Percentiles rank a stretch among this genome's conserved stretches.
Conservation (phyloP, 2,113 vertebrate genomes). For the Copsychus sechellarum region DNA sequence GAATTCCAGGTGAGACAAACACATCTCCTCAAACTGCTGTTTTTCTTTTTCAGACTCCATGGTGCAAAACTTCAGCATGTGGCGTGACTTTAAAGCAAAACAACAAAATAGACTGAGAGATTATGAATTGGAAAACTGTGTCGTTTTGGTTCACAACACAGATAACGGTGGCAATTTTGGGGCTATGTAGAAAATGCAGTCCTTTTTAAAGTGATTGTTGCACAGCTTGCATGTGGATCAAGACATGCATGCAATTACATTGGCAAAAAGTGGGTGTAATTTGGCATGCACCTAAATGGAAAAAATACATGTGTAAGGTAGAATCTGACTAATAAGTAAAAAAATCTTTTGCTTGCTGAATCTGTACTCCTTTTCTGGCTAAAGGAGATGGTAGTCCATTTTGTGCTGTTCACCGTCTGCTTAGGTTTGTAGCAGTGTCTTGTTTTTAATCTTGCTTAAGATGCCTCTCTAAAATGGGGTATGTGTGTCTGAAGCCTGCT, state of each 20-base stretch:
- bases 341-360: neutral
- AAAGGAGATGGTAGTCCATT: neutral
- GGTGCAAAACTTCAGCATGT: neutral
- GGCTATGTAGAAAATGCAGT: neutral
- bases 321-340: neutral
- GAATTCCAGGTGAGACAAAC: neutral
- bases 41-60: neutral
- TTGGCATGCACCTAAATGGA: neutral
- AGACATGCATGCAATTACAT: neutral
- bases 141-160: neutral
- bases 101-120: neutral
- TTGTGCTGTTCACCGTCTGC: neutral
- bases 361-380: neutral
- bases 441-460: conserved; percentile 12
- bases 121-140: neutral
- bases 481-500: conserved; percentile 30
- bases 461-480: neutral
- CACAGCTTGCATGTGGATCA: neutral
- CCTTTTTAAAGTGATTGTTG: neutral
- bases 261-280: neutral
- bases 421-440: neutral
- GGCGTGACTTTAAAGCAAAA: neutral
- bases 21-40: neutral
- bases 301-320: neutral
- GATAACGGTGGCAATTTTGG: neutral